Percentiles rank a stretch among this genome's conserved stretches.
phyloP scores from a whole-genome alignment of 2,888 invertebrate genomes.

The Cephus runcator region DNA sequence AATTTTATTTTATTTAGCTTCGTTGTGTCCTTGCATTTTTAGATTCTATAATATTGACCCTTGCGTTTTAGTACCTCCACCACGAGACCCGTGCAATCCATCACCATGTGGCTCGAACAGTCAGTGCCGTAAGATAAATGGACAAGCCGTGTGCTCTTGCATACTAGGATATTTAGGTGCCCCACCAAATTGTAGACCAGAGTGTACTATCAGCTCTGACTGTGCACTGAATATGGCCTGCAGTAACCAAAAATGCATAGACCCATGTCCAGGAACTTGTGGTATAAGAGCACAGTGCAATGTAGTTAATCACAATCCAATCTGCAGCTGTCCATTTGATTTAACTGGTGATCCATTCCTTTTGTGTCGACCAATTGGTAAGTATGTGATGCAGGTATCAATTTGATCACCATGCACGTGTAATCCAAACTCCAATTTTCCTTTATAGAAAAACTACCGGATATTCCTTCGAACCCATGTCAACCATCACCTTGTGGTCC shows the following conservation, averaged over 20 bases:
- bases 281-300: constrained; percentile 71
- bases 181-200: constrained; percentile 76
- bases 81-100: constrained; percentile 70
- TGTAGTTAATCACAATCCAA: constrained; percentile 75
- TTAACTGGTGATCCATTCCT: constrained; percentile 73
- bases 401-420: neutral
- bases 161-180: constrained; percentile 74
- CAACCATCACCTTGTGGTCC: constrained; percentile 64
- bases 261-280: constrained; percentile 72
- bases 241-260: constrained; percentile 74
- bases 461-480: constrained; percentile 45
- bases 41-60: neutral
- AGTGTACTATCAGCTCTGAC: constrained; percentile 75
- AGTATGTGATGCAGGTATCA: constrained; percentile 25
- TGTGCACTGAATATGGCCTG: constrained; percentile 74
- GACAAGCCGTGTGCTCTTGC: constrained; percentile 75
- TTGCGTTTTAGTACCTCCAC: constrained; percentile 29
- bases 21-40: neutral
- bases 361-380: constrained; percentile 38
- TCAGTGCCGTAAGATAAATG: constrained; percentile 73
- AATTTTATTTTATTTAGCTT: neutral
- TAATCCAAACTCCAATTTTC: neutral
- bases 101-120: constrained; percentile 78
- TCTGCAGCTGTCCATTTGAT: constrained; percentile 72
- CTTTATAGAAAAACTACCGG: constrained; percentile 25